A percentile compares a stretch with the other conserved stretches of the same genome.
Evolutionary conservation across 2,113 vertebrate species (phyloP).

Genomic region (Hemicordylus capensis): DNA sequence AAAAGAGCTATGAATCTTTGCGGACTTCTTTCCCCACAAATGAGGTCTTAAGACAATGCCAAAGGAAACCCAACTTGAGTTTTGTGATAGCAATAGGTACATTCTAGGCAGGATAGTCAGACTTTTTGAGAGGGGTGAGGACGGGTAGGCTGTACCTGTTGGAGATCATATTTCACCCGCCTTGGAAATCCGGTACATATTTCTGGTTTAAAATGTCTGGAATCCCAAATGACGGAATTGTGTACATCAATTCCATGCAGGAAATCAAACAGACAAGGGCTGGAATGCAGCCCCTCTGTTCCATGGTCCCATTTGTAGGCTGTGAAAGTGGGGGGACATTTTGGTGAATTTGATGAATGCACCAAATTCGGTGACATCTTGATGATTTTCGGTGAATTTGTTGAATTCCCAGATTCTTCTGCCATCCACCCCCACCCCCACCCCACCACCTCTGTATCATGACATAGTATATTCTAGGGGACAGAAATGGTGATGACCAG

Average conservation of each 20-base stretch:
- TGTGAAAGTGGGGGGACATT: too few species aligned
- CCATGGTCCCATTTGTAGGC: too few species aligned
- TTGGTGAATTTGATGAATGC: too few species aligned
- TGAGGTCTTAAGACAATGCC: not conserved
- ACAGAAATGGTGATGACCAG: too few species aligned
- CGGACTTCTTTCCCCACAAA: not conserved
- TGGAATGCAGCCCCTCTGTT: too few species aligned
- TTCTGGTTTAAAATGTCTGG: not conserved
- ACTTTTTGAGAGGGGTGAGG: not conserved
- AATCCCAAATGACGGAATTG: not conserved
- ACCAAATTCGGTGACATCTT: too few species aligned
- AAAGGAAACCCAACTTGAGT: not conserved
- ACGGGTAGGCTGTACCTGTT: not conserved
- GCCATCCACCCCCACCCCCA: too few species aligned
- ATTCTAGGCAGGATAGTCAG: rapidly evolving
- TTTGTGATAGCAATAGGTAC: slow-evolving; percentile 55
- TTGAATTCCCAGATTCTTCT: too few species aligned
- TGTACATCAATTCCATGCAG: not conserved
- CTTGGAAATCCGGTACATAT: not conserved
- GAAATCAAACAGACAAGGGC: not conserved
- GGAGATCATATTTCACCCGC: not conserved
- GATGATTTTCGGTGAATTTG: too few species aligned
- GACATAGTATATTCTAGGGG: too few species aligned
- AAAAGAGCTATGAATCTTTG: not conserved
- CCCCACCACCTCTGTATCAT: too few species aligned